Percentiles rank a stretch among this genome's conserved stretches.
Conservation (phyloP, 2,113 vertebrate species). For the Cygnus buccinator region DNA sequence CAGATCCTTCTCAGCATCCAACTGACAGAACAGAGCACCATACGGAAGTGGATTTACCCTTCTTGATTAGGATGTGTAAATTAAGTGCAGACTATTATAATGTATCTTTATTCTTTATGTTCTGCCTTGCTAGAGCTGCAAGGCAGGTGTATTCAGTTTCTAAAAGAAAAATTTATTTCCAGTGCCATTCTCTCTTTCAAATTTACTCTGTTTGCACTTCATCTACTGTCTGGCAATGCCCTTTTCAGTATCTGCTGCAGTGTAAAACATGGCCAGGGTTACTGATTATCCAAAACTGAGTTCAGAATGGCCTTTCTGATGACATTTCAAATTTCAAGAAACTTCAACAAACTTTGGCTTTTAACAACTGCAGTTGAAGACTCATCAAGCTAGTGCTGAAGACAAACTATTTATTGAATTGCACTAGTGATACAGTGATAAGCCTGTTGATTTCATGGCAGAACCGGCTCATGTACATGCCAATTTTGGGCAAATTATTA, state of each 20-base stretch:
- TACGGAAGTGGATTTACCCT: not conserved
- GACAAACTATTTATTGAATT: not conserved
- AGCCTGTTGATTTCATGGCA: not conserved
- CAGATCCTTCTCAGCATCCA: not conserved
- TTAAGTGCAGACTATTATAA: not conserved
- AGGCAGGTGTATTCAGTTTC: not conserved
- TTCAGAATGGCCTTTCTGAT: not conserved
- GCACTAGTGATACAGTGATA: not conserved
- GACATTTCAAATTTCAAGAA: not conserved
- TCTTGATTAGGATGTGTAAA: not conserved
- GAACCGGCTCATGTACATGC: not conserved
- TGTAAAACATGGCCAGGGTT: not conserved
- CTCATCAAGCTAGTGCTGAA: not conserved
- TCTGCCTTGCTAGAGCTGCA: not conserved
- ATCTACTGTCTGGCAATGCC: not conserved
- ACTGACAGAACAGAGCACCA: fast-evolving
- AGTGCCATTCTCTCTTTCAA: not conserved
- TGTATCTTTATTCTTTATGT: not conserved
- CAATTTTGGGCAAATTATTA: not conserved
- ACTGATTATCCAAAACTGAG: not conserved
- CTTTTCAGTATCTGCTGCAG: not conserved
- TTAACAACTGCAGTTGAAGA: not conserved
- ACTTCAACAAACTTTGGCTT: not conserved
- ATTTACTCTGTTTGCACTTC: not conserved
- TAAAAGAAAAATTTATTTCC: not conserved